A percentile compares a stretch with the other conserved stretches of the same genome.
Evolutionary conservation across 2,797 vertebrate genomes (phyloP).

Genomic region (Galagoides demidoff): DNA sequence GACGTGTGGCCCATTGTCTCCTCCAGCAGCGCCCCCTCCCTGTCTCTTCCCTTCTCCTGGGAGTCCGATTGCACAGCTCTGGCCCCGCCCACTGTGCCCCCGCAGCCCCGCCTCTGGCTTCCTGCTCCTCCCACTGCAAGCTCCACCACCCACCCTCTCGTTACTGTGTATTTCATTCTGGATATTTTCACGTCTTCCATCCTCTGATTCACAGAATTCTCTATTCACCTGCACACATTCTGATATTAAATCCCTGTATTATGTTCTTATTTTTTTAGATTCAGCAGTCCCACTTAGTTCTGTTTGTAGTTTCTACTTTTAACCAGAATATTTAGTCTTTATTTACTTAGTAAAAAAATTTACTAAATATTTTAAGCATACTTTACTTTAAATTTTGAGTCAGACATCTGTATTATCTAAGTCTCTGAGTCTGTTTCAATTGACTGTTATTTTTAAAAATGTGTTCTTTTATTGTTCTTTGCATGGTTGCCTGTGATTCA

Average conservation of each 20-base stretch:
- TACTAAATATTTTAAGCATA: background rate
- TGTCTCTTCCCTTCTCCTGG: background rate
- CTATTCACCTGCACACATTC: background rate
- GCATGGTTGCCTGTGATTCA: slow-evolving; percentile 13
- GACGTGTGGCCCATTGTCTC: accelerated
- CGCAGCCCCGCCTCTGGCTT: too few relatives aligned
- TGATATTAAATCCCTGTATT: background rate
- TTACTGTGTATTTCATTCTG: background rate
- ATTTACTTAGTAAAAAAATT: too few relatives aligned
- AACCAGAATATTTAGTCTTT: background rate
- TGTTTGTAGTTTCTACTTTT: background rate
- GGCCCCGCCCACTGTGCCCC: background rate
- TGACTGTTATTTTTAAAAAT: background rate
- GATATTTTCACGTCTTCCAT: background rate
- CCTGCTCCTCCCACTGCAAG: too few relatives aligned
- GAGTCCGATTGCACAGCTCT: background rate
- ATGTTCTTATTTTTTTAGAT: background rate
- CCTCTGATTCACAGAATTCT: background rate
- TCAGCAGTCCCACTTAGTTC: background rate
- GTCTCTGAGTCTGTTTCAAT: background rate
- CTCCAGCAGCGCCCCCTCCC: too few relatives aligned
- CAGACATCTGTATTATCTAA: background rate
- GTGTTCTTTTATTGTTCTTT: slow-evolving; percentile 20
- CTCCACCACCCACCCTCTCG: background rate
- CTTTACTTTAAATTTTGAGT: background rate